These are phyloP conservation scores for Acanthurus lineatus DNA, from an alignment of 2,797 vertebrate species.

Conservation along the genomic window DNA sequence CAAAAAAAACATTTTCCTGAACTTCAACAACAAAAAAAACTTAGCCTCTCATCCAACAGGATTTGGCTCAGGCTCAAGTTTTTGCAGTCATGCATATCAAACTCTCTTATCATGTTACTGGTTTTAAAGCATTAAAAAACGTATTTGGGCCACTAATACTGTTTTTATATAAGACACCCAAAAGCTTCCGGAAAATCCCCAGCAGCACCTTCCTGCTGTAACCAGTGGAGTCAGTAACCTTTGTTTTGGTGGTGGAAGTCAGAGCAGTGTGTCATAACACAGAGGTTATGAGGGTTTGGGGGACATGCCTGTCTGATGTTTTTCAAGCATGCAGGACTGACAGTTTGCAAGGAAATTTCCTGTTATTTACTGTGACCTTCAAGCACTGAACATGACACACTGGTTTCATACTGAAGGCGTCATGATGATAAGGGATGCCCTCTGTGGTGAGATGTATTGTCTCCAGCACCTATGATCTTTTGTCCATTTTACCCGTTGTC, in stretches of 20 bases:
- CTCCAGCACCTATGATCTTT: neutral
- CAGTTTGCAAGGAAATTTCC: constrained; percentile 33
- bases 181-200: constrained; percentile 42
- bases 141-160: neutral
- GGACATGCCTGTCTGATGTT: constrained; percentile 15
- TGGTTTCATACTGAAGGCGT: constrained; percentile 13
- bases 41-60: neutral
- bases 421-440: constrained; percentile 2
- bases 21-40: neutral
- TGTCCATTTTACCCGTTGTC: neutral
- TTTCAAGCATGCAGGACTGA: constrained; percentile 16
- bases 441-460: constrained; percentile 19
- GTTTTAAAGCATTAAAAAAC: neutral
- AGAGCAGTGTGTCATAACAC: constrained; percentile 67
- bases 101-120: neutral
- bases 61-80: neutral
- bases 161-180: constrained; percentile 7
- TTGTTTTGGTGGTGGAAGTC: constrained; percentile 57
- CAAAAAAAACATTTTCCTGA: neutral
- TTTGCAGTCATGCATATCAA: neutral
- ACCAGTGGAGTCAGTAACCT: constrained; percentile 35
- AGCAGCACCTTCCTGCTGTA: constrained; percentile 11
- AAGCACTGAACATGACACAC: constrained; percentile 9
- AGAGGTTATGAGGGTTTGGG: constrained; percentile 54
- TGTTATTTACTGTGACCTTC: constrained; percentile 51